A percentile compares a stretch with the other conserved stretches of the same genome.
Conservation (phyloP, 1,140 invertebrate species). For the Eubasilissa regina region DNA sequence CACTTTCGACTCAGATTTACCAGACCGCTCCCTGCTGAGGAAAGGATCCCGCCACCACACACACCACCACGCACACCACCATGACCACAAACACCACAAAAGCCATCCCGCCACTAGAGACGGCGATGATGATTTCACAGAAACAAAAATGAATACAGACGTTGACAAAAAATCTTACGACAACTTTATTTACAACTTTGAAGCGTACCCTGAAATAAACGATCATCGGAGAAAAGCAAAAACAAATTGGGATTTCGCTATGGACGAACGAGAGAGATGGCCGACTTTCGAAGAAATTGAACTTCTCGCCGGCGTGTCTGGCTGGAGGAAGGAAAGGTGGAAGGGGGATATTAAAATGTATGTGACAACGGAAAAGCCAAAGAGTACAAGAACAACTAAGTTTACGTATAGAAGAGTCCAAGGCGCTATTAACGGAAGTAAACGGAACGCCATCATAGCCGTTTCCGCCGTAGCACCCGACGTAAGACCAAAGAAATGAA, state of each 20-base stretch:
- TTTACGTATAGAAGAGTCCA: constrained; percentile 57
- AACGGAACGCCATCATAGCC: constrained; percentile 58
- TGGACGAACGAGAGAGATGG: constrained; percentile 48
- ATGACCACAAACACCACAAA: constrained; percentile 18
- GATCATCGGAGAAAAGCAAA: neutral
- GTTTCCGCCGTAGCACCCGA: constrained; percentile 54
- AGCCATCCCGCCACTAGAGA: neutral
- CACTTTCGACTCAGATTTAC: neutral
- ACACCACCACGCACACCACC: neutral
- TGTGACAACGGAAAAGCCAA: constrained; percentile 49
- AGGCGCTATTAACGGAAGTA: constrained; percentile 53
- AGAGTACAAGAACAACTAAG: constrained; percentile 50
- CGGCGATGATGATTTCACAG: neutral
- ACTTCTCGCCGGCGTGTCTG: constrained; percentile 53
- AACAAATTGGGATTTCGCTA: constrained; percentile 9
- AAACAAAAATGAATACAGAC: neutral
- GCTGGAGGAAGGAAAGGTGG: constrained; percentile 58
- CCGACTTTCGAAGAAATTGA: constrained; percentile 58
- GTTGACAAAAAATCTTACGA: constrained; percentile 6
- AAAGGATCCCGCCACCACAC: constrained; percentile 1
- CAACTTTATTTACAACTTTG: constrained; percentile 1
- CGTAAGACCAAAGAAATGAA: constrained; percentile 54
- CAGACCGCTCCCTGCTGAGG: neutral
- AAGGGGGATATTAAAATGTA: constrained; percentile 27
- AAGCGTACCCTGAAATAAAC: neutral